phyloP scores from a whole-genome alignment of 2,888 invertebrate genomes.

The Synanthedon andrenaeformis region DNA sequence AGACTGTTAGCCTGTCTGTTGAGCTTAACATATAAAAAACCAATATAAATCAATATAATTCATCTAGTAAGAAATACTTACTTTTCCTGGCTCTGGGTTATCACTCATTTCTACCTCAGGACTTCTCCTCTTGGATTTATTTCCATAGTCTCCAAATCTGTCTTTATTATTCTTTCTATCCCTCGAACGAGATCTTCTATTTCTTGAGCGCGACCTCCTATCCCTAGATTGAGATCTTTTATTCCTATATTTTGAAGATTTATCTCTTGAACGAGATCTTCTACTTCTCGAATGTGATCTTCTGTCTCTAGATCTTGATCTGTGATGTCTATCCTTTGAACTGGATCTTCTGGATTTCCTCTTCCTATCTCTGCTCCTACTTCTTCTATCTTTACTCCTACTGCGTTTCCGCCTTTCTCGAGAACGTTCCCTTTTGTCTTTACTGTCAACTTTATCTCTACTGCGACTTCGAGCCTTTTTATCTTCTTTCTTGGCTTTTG shows the following conservation, averaged over 20 bases:
- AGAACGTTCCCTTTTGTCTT: constrained; percentile 28
- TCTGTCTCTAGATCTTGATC: constrained; percentile 23
- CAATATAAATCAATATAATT: too few species aligned
- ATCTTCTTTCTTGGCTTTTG: constrained; percentile 22
- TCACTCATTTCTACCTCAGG: constrained; percentile 73
- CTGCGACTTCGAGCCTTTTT: constrained; percentile 28
- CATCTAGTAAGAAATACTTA: constrained; percentile 19
- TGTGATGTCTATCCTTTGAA: constrained; percentile 15
- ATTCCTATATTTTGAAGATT: constrained; percentile 24
- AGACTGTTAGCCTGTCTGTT: too few species aligned
- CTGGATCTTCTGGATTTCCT: constrained; percentile 29
- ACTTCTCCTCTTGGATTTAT: constrained; percentile 42
- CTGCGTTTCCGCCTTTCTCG: constrained; percentile 23
- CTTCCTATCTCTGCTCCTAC: constrained; percentile 21
- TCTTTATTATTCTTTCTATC: constrained; percentile 29
- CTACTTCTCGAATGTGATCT: constrained; percentile 30
- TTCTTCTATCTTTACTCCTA: constrained; percentile 21
- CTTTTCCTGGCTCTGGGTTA: constrained; percentile 83
- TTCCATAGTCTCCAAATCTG: constrained; percentile 36
- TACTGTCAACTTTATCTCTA: constrained; percentile 26
- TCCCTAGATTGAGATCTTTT: constrained; percentile 8
- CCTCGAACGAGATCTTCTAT: constrained; percentile 21
- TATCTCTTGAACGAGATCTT: constrained; percentile 16
- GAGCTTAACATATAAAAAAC: too few species aligned
- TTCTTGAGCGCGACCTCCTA: constrained; percentile 34